Percentiles rank a stretch among this genome's conserved stretches.
phyloP scores from a whole-genome alignment of 1,140 invertebrate genomes.

The Zaprionus camerounensis region DNA sequence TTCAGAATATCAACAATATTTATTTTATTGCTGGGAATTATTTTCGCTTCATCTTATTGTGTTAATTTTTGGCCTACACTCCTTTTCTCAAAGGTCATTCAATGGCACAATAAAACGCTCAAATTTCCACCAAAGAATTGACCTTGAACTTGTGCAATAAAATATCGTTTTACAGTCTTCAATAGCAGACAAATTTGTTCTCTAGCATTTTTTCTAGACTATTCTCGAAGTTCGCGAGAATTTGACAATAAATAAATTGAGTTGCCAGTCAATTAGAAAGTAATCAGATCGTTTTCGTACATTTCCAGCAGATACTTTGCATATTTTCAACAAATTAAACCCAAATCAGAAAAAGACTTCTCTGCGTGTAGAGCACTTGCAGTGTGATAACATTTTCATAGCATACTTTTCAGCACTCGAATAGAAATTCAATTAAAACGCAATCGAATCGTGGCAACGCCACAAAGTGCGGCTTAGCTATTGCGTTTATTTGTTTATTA shows the following conservation, averaged over 20 bases:
- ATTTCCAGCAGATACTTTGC: not conserved
- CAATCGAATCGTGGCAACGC: constrained; percentile 3
- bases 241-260: not conserved
- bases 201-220: not conserved
- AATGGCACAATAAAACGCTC: not conserved
- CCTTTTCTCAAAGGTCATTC: not conserved
- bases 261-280: not conserved
- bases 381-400: constrained; percentile 7
- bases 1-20: not conserved
- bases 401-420: constrained; percentile 32
- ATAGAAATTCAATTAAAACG: constrained; percentile 40
- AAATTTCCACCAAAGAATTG: not conserved
- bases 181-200: not conserved
- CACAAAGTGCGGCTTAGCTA: constrained; percentile 14
- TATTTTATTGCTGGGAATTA: not conserved
- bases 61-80: not conserved
- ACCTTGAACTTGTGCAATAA: not conserved
- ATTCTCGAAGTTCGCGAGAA: not conserved
- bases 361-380: not conserved
- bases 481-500: constrained; percentile 18
- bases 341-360: not conserved
- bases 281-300: not conserved
- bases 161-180: constrained; percentile 1
- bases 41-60: not conserved
- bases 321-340: not conserved